Conservation (phyloP, 2,888 invertebrate genomes). For the Atrina japonica region DNA sequence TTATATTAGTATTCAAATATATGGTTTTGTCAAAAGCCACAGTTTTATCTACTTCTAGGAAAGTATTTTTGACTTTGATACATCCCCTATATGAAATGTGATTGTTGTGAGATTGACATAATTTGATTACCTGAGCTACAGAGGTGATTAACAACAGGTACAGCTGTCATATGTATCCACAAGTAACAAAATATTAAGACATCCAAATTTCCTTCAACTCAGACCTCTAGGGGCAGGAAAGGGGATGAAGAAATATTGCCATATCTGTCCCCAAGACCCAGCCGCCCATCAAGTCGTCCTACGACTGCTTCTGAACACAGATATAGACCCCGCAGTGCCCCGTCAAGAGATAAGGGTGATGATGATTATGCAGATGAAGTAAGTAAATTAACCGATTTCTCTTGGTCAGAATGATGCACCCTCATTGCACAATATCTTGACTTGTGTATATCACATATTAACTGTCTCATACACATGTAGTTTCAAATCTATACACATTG, state of each 20-base stretch:
- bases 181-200: too few species aligned
- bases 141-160: neutral
- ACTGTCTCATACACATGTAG: too few species aligned
- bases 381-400: too few species aligned
- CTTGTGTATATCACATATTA: too few species aligned
- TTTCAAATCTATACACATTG: too few species aligned
- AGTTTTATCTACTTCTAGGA: too few species aligned
- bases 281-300: slow-evolving; percentile 55
- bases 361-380: slow-evolving; percentile 35
- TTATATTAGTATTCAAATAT: too few species aligned
- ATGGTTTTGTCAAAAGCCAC: too few species aligned
- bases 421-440: too few species aligned
- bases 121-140: neutral
- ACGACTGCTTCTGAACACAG: slow-evolving; percentile 42
- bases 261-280: slow-evolving; percentile 68
- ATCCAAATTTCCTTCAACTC: neutral
- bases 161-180: too few species aligned
- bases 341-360: slow-evolving; percentile 47
- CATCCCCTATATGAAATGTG: too few species aligned
- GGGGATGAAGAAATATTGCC: slow-evolving; percentile 76
- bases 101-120: neutral
- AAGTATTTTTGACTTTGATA: neutral
- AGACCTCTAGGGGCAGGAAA: slow-evolving; percentile 59
- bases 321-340: slow-evolving; percentile 49
- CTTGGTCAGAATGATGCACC: too few species aligned